Evolutionary conservation across 2,113 vertebrate genomes (phyloP).

Genomic region (Corythaeola cristata): DNA sequence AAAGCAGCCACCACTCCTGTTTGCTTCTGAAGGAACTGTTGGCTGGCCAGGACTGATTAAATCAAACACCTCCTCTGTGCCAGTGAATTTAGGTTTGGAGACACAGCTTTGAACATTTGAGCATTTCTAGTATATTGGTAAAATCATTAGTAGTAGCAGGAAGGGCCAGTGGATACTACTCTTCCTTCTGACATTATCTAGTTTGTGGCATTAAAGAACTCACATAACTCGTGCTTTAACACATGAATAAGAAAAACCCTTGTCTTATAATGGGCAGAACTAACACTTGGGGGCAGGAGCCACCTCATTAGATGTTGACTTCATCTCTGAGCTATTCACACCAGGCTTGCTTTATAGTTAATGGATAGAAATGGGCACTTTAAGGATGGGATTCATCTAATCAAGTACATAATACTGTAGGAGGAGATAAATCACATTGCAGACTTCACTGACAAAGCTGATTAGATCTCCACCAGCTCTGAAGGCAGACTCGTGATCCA

Average conservation of each 20-base stretch:
- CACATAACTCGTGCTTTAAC: not conserved
- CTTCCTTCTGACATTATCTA: not conserved
- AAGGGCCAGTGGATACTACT: not conserved
- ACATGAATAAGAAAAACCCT: not conserved
- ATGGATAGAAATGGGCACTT: not conserved
- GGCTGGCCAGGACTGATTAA: not conserved
- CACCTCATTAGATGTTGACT: not conserved
- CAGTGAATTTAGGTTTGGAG: not conserved
- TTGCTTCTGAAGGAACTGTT: not conserved
- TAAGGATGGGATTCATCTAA: slow-evolving; percentile 3
- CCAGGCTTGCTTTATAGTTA: not conserved
- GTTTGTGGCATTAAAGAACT: not conserved
- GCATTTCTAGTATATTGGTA: not conserved
- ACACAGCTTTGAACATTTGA: not conserved
- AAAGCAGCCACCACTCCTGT: not conserved
- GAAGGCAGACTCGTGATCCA: not conserved
- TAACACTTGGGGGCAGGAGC: not conserved
- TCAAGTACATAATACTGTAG: not conserved
- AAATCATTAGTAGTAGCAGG: not conserved
- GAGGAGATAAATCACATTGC: slow-evolving; percentile 21
- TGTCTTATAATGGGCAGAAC: not conserved
- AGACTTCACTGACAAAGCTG: slow-evolving; percentile 3
- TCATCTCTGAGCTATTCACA: not conserved
- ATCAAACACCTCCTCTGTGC: not conserved
- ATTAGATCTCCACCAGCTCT: slow-evolving; percentile 42